Conservation (phyloP, 2,888 invertebrate genomes). For the Lymantria dispar region DNA sequence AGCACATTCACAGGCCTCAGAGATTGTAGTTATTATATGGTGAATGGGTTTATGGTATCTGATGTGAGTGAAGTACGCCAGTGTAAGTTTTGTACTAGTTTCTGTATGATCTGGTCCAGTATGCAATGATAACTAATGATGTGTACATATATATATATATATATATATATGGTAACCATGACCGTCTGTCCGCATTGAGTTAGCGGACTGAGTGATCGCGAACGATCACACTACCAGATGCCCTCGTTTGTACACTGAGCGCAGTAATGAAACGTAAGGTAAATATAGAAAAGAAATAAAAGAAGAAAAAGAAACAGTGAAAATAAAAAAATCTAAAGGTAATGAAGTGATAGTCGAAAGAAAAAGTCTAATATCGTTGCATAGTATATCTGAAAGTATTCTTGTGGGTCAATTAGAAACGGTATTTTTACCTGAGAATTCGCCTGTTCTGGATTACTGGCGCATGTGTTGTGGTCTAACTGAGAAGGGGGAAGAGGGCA, state of each 20-base stretch:
- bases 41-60: conserved; percentile 70
- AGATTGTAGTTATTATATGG: conserved; percentile 67
- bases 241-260: conserved; percentile 66
- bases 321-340: conserved; percentile 69
- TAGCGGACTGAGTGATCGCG: conserved; percentile 49
- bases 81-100: conserved; percentile 73
- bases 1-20: conserved; percentile 74
- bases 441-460: conserved; percentile 87
- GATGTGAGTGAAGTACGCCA: conserved; percentile 79
- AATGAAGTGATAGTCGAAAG: conserved; percentile 77
- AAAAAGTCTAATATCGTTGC: conserved; percentile 76
- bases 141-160: conserved; percentile 56
- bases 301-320: conserved; percentile 66
- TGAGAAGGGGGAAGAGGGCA: conserved; percentile 94
- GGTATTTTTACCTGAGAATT: conserved; percentile 85
- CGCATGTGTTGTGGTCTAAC: conserved; percentile 93
- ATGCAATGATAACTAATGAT: conserved; percentile 72
- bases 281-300: conserved; percentile 54
- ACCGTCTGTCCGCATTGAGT: conserved; percentile 30
- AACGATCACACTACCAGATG: conserved; percentile 46
- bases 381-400: conserved; percentile 77
- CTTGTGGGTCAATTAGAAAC: conserved; percentile 79
- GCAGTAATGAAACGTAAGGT: conserved; percentile 62
- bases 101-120: conserved; percentile 71
- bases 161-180: conserved; percentile 42